Conservation (phyloP, 2,797 vertebrate species). For the Sebastes paucispinis region DNA sequence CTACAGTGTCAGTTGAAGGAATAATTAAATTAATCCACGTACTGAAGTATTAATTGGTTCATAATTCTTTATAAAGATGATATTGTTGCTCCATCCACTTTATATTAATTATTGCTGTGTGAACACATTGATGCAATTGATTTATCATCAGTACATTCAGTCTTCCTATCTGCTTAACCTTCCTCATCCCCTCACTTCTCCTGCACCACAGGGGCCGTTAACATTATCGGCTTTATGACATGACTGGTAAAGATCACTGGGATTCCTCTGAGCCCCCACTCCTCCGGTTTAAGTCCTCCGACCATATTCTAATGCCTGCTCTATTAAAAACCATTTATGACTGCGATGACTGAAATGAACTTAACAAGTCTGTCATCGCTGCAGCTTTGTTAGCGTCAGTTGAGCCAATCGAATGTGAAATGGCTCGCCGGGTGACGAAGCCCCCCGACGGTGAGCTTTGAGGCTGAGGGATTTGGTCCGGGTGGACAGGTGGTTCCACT, state of each 20-base stretch:
- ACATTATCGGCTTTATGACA: conserved; percentile 63
- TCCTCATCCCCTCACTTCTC: conserved; percentile 30
- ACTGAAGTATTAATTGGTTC: neutral
- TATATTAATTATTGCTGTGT: neutral
- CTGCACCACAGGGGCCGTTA: conserved; percentile 39
- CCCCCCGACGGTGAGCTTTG: conserved; percentile 70
- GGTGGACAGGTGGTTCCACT: conserved; percentile 76
- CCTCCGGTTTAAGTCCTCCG: conserved; percentile 42
- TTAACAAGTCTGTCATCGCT: conserved; percentile 73
- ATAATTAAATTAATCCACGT: neutral
- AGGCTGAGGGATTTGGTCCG: conserved; percentile 63
- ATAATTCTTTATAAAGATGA: neutral
- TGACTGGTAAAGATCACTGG: conserved; percentile 51
- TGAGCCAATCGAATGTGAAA: conserved; percentile 73
- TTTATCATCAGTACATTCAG: neutral
- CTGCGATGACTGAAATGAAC: conserved; percentile 60
- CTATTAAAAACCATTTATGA: conserved; percentile 73
- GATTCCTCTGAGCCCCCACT: conserved; percentile 27
- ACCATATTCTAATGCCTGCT: conserved; percentile 53
- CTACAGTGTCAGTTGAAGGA: neutral
- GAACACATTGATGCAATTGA: neutral
- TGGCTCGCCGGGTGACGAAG: conserved; percentile 55
- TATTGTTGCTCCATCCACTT: neutral
- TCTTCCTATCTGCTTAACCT: conserved; percentile 24
- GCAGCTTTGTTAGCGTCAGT: conserved; percentile 55